Conservation (phyloP, 1,140 invertebrate genomes). For the Formica selysi region DNA sequence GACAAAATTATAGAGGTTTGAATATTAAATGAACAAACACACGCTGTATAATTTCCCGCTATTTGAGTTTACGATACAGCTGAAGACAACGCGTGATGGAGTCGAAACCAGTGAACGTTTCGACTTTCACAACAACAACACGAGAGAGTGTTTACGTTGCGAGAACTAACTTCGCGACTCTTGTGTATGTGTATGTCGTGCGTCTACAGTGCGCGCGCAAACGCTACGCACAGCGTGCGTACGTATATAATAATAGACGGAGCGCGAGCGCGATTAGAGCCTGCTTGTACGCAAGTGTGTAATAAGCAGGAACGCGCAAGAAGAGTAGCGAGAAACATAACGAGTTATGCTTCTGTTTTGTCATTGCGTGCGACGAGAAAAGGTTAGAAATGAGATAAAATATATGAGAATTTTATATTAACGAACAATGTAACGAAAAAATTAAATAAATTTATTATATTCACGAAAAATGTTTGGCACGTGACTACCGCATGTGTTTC, state of each 20-base stretch:
- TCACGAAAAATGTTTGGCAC: conserved; percentile 3
- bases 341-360: conserved; percentile 13
- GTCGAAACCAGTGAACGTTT: conserved; percentile 31
- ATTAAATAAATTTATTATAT: neutral
- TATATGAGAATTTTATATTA: conserved; percentile 18
- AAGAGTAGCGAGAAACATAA: conserved; percentile 28
- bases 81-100: conserved; percentile 30
- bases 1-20: conserved; percentile 1
- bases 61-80: neutral
- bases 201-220: neutral
- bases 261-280: conserved; percentile 42
- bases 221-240: conserved; percentile 27
- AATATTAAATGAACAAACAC: neutral
- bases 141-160: conserved; percentile 40
- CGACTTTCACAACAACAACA: conserved; percentile 53
- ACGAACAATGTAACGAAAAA: neutral
- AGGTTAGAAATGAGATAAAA: neutral
- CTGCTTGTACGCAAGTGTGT: conserved; percentile 25
- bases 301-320: conserved; percentile 36
- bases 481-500: neutral
- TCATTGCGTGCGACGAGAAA: neutral
- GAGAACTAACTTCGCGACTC: conserved; percentile 5
- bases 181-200: conserved; percentile 17
- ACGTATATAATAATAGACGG: conserved; percentile 68
- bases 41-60: neutral